Percentiles rank a stretch among this genome's conserved stretches.
Evolutionary conservation across 2,797 vertebrate species (phyloP).

Genomic region (Periophthalmus magnuspinnatus): DNA sequence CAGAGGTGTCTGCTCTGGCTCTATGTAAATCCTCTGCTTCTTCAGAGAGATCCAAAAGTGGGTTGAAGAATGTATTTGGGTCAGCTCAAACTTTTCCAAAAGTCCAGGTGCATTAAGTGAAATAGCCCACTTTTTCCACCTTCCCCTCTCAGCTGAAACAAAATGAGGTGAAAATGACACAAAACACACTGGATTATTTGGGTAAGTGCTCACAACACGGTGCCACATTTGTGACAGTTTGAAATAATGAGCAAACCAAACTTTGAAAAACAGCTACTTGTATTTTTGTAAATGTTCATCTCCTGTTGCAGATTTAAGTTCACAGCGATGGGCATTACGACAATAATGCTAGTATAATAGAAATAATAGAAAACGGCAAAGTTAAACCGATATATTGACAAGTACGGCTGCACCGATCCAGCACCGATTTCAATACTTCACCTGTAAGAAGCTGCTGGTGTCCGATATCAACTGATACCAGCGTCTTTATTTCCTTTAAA

Average conservation of each 20-base stretch:
- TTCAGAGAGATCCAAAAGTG: conserved; percentile 9
- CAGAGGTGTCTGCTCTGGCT: neutral
- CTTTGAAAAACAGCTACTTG: neutral
- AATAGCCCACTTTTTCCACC: neutral
- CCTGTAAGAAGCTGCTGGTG: no score
- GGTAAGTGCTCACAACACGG: neutral
- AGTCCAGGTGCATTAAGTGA: conserved; percentile 2
- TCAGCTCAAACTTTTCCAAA: conserved; percentile 11
- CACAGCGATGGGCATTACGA: neutral
- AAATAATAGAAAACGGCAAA: neutral
- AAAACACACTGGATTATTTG: neutral
- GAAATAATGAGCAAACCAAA: neutral
- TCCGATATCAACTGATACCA: no score
- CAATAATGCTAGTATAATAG: neutral
- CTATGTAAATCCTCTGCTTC: conserved; percentile 3
- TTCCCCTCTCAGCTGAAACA: neutral
- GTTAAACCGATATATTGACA: no score
- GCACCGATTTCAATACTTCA: no score
- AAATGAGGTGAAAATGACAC: conserved; percentile 3
- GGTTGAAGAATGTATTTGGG: conserved; percentile 16
- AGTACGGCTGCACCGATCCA: no score
- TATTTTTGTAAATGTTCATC: neutral
- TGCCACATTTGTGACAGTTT: neutral
- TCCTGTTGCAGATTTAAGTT: neutral
- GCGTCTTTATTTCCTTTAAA: no score